Conservation (phyloP, 2,113 vertebrate species). For the Dromiciops gliroides region DNA sequence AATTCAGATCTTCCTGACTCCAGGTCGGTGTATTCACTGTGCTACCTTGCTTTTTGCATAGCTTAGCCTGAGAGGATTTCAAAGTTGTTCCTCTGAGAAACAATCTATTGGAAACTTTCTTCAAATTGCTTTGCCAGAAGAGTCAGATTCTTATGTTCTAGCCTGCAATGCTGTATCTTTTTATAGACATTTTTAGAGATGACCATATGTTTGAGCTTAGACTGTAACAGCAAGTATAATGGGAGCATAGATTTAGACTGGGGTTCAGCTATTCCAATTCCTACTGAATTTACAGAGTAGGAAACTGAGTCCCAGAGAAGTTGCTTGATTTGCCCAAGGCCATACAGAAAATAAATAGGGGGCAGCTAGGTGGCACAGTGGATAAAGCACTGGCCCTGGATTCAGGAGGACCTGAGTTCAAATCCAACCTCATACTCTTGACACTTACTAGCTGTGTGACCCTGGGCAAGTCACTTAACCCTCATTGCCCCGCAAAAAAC, state of each 20-base stretch:
- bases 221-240: conserved; percentile 9
- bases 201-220: conserved; percentile 40
- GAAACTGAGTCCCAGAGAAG: neutral
- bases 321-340: neutral
- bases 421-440: no score
- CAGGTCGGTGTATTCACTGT: neutral
- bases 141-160: neutral
- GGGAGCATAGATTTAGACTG: neutral
- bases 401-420: no score
- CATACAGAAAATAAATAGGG: neutral
- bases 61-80: neutral
- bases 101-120: conserved; percentile 13
- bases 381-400: no score
- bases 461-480: no score
- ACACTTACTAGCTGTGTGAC: no score
- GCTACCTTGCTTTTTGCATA: neutral
- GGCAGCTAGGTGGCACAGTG: no score
- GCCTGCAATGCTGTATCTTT: neutral
- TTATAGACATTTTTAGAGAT: conserved; percentile 26
- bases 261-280: neutral
- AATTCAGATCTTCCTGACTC: neutral
- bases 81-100: neutral
- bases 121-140: conserved; percentile 21
- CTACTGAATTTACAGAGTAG: neutral
- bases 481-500: no score